Base-by-base conservation (phyloP, 1,140 invertebrate species). In the Drosophila ficusphila region DNA sequence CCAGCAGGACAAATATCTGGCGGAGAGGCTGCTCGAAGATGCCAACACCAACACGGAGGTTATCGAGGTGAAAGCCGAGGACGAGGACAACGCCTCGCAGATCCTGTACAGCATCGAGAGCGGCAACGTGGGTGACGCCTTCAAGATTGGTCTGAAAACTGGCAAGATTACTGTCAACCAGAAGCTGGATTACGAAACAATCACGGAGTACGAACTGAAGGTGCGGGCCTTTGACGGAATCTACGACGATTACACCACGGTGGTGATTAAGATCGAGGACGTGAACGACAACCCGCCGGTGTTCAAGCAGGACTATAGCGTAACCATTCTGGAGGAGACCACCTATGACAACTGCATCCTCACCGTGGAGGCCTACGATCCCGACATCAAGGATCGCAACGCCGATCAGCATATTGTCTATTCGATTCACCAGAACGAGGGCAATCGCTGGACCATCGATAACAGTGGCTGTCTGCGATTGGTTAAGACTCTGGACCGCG, bases 251-350 rank as follows among this genome's bases (percentile, higher is more conserved):
- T 94, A 94, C 23, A 94, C 96, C 0, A 94, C 93, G 48, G 96
- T 98, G 0, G 93, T 94, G 19, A 96, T 98, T 19, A 94, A 95
- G 56, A 95, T 98, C 39, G 94, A 94, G 60, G 96, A 97, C 82
- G 94, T 97, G 3, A 97, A 97, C 81, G 96, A 97, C 81, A 96
- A 97, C 91, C 94, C 94, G 0, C 97, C 97, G 0, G 93, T 95
- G 0, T 97, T 98, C 79, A 92, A 94, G 39, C 70, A 92, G 6
- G 91, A 94, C 0, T 93, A 93, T 65, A 95, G 94, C 49, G 94
- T 93, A 8, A 95, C 94, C 3, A 95, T 96, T 46, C 91, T 94
- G 42, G 96, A 97, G 90, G 95, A 96, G 86, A 92, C 91, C 47
- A 70, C 95, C 9, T 92, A 94, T 47, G 90, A 92, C 53, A 93